Evolutionary conservation across 1,140 invertebrate species (phyloP), one percentile per base, ranked within the genome.

Genomic region (Ephestia elutella): DNA sequence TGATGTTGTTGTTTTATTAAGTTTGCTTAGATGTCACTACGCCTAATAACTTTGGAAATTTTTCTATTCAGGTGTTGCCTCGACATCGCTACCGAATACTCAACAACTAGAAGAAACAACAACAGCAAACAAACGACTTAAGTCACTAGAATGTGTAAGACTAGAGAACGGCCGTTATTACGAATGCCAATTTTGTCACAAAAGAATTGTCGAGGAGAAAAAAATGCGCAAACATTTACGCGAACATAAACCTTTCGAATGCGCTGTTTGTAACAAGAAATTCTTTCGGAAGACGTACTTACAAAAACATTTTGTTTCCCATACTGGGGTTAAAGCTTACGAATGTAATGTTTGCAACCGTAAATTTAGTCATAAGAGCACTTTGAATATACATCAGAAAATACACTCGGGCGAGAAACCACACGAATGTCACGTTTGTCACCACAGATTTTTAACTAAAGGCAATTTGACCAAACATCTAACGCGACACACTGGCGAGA

Each of bases 401-500:
- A 20, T 9, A 50, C 48, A 57, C 48, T 13, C 32, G 9, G 32
- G 32, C 32, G 32, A 35, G 32, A 35, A 35, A 35, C 32, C 32
- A 11, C 32, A 35, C 32, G 32, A 35, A 13, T 35, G 32, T 35
- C 32, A 35, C 32, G 32, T 35, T 10, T 35, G 32, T 13, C 32
- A 35, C 9, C 32, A 35, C 32, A 35, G 32, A 35, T 35, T 35
- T 35, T 35, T 35, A 13, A 35, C 32, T 9, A 35, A 35, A 35
- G 32, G 32, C 32, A 35, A 35, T 9, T 35, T 35, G 32, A 35
- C 32, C 3, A 35, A 35, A 35, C 32, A 35, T 35, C 32, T 35
- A 9, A 35, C 32, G 32, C 32, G 32, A 35, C 32, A 35, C 32
- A 35, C n/a, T 4, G 17, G 56, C 25, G 48, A 50, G 66, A 92